These are phyloP conservation scores for Euura saliciscinereae DNA, from an alignment of 1,140 invertebrate species.

Conservation along the genomic window DNA sequence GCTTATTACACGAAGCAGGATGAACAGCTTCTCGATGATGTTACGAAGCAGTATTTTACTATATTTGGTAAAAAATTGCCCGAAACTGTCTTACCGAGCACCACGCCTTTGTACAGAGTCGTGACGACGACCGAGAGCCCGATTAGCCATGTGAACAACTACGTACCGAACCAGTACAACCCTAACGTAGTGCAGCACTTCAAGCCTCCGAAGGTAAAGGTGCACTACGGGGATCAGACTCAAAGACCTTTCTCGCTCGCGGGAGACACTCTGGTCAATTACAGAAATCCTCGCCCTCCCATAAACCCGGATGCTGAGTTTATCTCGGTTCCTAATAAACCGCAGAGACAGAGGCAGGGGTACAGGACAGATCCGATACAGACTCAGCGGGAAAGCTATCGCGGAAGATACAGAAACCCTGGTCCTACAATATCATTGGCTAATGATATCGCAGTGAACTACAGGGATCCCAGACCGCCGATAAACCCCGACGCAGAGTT, in stretches of 20 bases:
- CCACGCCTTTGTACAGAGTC: constrained; percentile 61
- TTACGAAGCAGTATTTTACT: constrained; percentile 78
- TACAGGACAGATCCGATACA: constrained; percentile 22
- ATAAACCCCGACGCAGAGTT: constrained; percentile 64
- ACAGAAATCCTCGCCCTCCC: constrained; percentile 61
- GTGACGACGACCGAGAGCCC: constrained; percentile 54
- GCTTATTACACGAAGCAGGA: constrained; percentile 76
- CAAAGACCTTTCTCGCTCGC: constrained; percentile 58
- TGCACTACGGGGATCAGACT: constrained; percentile 50
- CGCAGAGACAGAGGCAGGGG: constrained; percentile 30
- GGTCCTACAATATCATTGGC: constrained; percentile 48
- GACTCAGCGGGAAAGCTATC: constrained; percentile 33
- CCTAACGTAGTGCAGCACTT: constrained; percentile 32
- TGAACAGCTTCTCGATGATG: constrained; percentile 72
- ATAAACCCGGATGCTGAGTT: constrained; percentile 75
- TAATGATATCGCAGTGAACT: constrained; percentile 61
- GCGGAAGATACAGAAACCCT: constrained; percentile 22
- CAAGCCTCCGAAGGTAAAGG: constrained; percentile 53
- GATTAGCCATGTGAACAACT: constrained; percentile 42
- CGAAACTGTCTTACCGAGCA: constrained; percentile 57
- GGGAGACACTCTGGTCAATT: constrained; percentile 70
- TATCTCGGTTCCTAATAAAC: constrained; percentile 44
- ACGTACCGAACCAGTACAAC: constrained; percentile 40
- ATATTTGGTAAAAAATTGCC: constrained; percentile 74
- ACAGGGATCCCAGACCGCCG: constrained; percentile 56